Evolutionary conservation across 2,113 vertebrate species (phyloP).

Genomic region (Stegastes partitus): DNA sequence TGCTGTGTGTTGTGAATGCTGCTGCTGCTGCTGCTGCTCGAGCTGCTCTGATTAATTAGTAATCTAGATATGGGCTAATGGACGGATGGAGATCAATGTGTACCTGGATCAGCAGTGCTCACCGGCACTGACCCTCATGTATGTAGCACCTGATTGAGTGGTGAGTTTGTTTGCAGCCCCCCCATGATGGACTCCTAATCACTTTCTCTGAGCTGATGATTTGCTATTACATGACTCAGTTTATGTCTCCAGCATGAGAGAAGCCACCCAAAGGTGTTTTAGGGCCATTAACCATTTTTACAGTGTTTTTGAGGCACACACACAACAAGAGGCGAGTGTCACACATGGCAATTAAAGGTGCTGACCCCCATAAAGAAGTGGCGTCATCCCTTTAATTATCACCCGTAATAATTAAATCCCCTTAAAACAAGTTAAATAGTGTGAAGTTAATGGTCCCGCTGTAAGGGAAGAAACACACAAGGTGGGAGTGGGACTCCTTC

Average conservation of each 20-base stretch:
- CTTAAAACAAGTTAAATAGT: conserved; percentile 41
- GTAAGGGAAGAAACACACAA: too few relatives aligned
- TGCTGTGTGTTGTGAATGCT: conserved; percentile 35
- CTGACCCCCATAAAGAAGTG: conserved; percentile 74
- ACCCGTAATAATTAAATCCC: conserved; percentile 62
- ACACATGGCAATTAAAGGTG: conserved; percentile 52
- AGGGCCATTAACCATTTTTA: conserved; percentile 61
- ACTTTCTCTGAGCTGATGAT: too few relatives aligned
- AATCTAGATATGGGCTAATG: conserved; percentile 27
- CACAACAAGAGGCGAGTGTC: conserved; percentile 65
- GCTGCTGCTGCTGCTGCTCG: conserved; percentile 41
- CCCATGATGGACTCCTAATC: background rate
- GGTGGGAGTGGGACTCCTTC: background rate
- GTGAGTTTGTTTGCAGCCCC: conserved; percentile 15
- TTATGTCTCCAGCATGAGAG: background rate
- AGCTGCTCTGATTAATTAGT: conserved; percentile 73
- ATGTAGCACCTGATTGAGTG: conserved; percentile 6
- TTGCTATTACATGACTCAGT: too few relatives aligned
- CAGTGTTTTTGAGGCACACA: conserved; percentile 41
- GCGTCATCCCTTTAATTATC: conserved; percentile 58
- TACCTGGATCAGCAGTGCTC: background rate
- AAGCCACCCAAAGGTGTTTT: conserved; percentile 37
- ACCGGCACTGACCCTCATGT: background rate
- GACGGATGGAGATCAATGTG: conserved; percentile 10
- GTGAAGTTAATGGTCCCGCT: conserved; percentile 40